These are phyloP conservation scores for Lasiurus borealis DNA, from an alignment of 2,113 vertebrate genomes.

Conservation along the genomic window DNA sequence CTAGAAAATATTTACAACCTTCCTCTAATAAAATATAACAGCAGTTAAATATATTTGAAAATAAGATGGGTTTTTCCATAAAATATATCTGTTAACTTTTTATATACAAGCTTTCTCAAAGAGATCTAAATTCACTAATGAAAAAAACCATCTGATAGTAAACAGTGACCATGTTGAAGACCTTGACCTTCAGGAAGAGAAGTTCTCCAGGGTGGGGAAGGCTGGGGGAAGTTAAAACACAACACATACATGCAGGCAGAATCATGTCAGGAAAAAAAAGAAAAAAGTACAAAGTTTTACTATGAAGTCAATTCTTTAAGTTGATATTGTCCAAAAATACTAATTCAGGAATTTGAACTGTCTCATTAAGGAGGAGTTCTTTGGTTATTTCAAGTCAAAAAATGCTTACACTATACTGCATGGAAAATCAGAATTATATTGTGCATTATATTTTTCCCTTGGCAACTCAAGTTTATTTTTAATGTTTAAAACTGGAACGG, in stretches of 20 bases:
- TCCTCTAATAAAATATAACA: slow-evolving; percentile 90
- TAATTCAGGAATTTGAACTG: slow-evolving; percentile 76
- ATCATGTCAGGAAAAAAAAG: slow-evolving; percentile 72
- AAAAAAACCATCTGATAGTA: slow-evolving; percentile 78
- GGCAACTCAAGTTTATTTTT: slow-evolving; percentile 75
- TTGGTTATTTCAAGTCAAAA: slow-evolving; percentile 81
- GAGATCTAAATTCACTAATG: slow-evolving; percentile 84
- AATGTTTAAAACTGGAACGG: slow-evolving; percentile 68
- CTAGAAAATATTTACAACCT: slow-evolving; percentile 92
- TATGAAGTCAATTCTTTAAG: slow-evolving; percentile 69
- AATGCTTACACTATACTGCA: slow-evolving; percentile 62
- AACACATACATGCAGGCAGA: slow-evolving; percentile 83
- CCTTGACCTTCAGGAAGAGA: slow-evolving; percentile 81
- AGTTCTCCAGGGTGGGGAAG: slow-evolving; percentile 51
- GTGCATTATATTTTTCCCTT: slow-evolving; percentile 72
- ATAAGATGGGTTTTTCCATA: slow-evolving; percentile 90
- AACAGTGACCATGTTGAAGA: slow-evolving; percentile 80
- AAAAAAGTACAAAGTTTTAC: slow-evolving; percentile 80
- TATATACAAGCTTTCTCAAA: slow-evolving; percentile 89
- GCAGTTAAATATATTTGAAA: slow-evolving; percentile 92
- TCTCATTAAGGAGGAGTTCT: slow-evolving; percentile 76
- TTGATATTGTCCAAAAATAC: slow-evolving; percentile 67
- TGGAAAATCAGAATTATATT: slow-evolving; percentile 70
- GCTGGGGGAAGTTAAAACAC: slow-evolving; percentile 1
- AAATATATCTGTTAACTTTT: slow-evolving; percentile 89